phyloP scores from a whole-genome alignment of 2,113 vertebrate genomes.

The Barnardius zonarius region DNA sequence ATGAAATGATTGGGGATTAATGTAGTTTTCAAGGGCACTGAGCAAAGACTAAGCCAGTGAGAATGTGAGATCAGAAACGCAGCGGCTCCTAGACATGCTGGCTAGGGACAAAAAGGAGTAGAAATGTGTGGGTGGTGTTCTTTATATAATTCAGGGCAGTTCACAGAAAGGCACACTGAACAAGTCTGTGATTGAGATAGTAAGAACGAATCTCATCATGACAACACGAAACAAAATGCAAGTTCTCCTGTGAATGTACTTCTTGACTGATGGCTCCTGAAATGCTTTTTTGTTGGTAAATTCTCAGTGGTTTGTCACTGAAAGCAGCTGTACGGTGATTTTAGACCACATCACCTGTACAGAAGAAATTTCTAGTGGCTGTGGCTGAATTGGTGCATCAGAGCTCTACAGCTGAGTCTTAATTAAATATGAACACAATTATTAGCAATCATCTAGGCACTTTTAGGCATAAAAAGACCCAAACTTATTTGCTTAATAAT shows the following conservation, averaged over 20 bases:
- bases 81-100: not conserved
- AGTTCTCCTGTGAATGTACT: not conserved
- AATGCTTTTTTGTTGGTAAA: not conserved
- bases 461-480: not conserved
- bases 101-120: not conserved
- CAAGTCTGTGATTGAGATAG: not conserved
- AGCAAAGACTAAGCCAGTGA: not conserved
- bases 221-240: not conserved
- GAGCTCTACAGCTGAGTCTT: not conserved
- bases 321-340: not conserved
- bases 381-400: not conserved
- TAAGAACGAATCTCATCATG: not conserved
- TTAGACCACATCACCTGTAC: not conserved
- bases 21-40: not conserved
- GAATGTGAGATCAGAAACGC: not conserved
- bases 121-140: accelerated
- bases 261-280: not conserved
- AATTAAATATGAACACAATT: not conserved
- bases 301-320: not conserved
- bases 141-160: not conserved
- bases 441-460: not conserved
- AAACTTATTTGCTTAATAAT: not conserved
- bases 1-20: not conserved
- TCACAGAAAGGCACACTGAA: not conserved
- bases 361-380: not conserved